Evolutionary conservation across 1,140 invertebrate species (phyloP), one percentile per base, ranked within the genome.

Genomic region (Drosophila grimshawi): DNA sequence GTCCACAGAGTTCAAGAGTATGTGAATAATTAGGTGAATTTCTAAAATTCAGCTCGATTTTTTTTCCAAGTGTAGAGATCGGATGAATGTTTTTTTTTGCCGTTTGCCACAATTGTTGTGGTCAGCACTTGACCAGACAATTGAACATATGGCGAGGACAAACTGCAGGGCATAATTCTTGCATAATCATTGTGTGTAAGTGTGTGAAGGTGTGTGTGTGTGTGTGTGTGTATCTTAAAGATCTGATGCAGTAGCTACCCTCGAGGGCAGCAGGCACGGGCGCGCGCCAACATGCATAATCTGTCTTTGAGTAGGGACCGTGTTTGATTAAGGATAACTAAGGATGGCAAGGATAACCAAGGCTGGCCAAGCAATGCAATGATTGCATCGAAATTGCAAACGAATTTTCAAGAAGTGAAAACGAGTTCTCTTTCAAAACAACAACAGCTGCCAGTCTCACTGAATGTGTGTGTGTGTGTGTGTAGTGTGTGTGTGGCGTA

Each of bases 271-370:
- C 27, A 72, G 11, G 66, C 10, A 29, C 49, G 51, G 45, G 52
- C 77, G 71, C 63, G 66, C 72, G 73, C 69, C 76, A 81, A 62
- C 78, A 70, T 80, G 79, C 76, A 88, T 86, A 88, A 86, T 86
- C 83, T 74, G 33, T 55, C 70, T 35, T 86, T 71, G 76, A 71
- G 59, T 35, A 33, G 61, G 46, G 61, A 66, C 55, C 67, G 49
- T 59, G 59, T 70, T 79, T 81, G 74, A 82, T 82, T 53, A 70
- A 60, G 74, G 61, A 81, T 67, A 32, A 37, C n/a, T 7, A 19
- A 27, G 48, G 37, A 39, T 19, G 32, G 19, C 11, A 43, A 51
- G 32, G 49, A 57, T 39, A 46, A n/a, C 46, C 19, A 19, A 19
- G 19, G 19, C 19, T 19, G 19, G 19, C 19, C 19, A 19, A 61